A percentile compares a stretch with the other conserved stretches of the same genome.
phyloP scores from a whole-genome alignment of 2,113 vertebrate species.

The Phaethornis superciliosus region DNA sequence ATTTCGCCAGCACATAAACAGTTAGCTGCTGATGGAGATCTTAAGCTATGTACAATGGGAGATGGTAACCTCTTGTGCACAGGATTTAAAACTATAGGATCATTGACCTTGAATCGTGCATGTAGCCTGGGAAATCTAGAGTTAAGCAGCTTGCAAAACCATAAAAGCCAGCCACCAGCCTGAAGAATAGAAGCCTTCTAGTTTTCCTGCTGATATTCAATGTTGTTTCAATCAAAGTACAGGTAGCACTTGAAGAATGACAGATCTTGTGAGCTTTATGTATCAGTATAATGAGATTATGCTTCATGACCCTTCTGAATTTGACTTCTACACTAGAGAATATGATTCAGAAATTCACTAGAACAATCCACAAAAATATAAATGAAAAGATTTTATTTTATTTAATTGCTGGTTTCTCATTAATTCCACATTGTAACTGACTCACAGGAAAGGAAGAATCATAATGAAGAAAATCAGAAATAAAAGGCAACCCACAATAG shows the following conservation, averaged over 20 bases:
- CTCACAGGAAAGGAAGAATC: conserved; percentile 38
- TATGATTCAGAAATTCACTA: conserved; percentile 50
- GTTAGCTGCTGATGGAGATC: background rate
- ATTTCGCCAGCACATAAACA: background rate
- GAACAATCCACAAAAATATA: background rate
- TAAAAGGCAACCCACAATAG: conserved; percentile 27
- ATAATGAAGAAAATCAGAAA: conserved; percentile 60
- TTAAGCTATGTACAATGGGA: conserved; percentile 40
- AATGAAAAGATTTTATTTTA: background rate
- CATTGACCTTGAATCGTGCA: conserved; percentile 36
- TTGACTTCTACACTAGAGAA: conserved; percentile 66
- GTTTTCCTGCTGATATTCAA: conserved; percentile 33
- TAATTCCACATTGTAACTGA: conserved; percentile 55
- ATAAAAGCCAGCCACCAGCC: conserved; percentile 18
- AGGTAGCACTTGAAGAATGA: conserved; percentile 49
- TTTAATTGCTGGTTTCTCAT: conserved; percentile 23
- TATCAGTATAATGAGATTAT: conserved; percentile 56
- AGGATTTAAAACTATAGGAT: conserved; percentile 39
- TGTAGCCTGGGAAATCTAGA: conserved; percentile 48
- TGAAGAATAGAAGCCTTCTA: background rate
- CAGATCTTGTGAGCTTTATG: conserved; percentile 46
- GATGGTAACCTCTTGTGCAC: conserved; percentile 39
- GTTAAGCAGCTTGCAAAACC: conserved; percentile 43
- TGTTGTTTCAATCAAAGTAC: conserved; percentile 66
- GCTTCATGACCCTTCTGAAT: conserved; percentile 47